Conservation (phyloP, 2,113 vertebrate genomes). For the Herpailurus yagouaroundi region DNA sequence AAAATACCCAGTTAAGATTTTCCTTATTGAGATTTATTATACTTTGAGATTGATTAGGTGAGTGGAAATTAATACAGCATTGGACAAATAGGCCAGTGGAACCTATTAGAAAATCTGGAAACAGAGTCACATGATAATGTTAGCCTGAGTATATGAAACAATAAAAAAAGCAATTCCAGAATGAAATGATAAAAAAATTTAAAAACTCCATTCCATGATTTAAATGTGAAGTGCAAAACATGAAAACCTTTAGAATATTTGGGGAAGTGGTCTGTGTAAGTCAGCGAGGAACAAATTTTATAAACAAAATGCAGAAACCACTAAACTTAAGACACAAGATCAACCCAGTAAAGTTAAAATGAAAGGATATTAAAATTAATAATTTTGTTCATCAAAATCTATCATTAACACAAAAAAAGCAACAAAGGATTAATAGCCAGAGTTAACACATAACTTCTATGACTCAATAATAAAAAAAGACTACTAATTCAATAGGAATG, state of each 20-base stretch:
- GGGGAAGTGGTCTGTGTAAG: not conserved
- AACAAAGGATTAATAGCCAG: not conserved
- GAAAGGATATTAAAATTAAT: not conserved
- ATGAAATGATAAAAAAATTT: not conserved
- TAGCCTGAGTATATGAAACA: not conserved
- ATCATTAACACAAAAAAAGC: not conserved
- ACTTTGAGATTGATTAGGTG: not conserved
- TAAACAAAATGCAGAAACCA: not conserved
- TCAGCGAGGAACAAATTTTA: not conserved
- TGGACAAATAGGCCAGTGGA: not conserved
- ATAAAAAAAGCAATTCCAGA: not conserved
- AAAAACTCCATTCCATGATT: not conserved
- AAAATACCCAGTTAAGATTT: not conserved
- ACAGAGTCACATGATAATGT: not conserved
- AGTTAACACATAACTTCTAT: not conserved
- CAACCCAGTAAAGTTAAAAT: not conserved
- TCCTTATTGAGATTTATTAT: not conserved
- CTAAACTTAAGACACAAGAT: not conserved
- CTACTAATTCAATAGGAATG: not conserved
- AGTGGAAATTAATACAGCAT: not conserved
- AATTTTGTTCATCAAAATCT: not conserved
- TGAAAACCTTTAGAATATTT: not conserved
- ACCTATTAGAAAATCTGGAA: not conserved
- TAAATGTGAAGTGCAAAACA: not conserved
- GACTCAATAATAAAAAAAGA: not conserved